Percentiles rank a stretch among this genome's conserved stretches.
These are phyloP conservation scores for Isurus oxyrinchus DNA, from an alignment of 2,113 vertebrate genomes.

Conservation along the genomic window DNA sequence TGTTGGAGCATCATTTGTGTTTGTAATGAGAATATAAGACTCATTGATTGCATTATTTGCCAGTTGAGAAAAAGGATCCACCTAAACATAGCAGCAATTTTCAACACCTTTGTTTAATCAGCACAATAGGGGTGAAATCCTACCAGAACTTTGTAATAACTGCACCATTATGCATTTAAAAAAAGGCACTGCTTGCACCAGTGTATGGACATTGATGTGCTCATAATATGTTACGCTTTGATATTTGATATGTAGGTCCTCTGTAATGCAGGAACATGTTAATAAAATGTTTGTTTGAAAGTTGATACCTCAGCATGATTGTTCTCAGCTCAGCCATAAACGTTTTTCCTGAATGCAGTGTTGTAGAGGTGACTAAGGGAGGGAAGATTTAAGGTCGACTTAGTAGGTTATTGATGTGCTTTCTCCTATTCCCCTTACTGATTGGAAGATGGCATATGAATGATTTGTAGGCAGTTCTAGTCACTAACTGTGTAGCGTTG, in stretches of 20 bases:
- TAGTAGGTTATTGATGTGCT: neutral
- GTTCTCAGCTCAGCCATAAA: neutral
- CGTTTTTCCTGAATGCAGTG: neutral
- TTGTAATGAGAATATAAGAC: constrained; percentile 1
- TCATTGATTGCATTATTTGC: neutral
- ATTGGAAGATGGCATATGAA: neutral
- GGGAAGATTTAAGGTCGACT: neutral
- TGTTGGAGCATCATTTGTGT: neutral
- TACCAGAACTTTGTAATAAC: neutral
- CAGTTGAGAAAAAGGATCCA: neutral
- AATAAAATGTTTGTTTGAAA: constrained; percentile 1
- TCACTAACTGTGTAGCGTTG: neutral
- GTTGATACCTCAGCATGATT: neutral
- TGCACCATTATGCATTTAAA: neutral
- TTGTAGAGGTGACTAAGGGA: neutral
- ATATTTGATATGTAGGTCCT: neutral
- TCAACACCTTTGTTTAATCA: neutral
- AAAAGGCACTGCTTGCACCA: neutral
- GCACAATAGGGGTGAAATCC: neutral
- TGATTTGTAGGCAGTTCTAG: neutral
- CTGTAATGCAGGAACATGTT: neutral
- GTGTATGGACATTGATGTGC: neutral
- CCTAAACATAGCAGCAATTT: neutral
- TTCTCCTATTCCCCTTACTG: neutral
- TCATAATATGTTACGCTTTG: neutral